Percentiles rank a stretch among this genome's conserved stretches.
Evolutionary conservation across 2,797 vertebrate species (phyloP).

Genomic region (Karalla daura): DNA sequence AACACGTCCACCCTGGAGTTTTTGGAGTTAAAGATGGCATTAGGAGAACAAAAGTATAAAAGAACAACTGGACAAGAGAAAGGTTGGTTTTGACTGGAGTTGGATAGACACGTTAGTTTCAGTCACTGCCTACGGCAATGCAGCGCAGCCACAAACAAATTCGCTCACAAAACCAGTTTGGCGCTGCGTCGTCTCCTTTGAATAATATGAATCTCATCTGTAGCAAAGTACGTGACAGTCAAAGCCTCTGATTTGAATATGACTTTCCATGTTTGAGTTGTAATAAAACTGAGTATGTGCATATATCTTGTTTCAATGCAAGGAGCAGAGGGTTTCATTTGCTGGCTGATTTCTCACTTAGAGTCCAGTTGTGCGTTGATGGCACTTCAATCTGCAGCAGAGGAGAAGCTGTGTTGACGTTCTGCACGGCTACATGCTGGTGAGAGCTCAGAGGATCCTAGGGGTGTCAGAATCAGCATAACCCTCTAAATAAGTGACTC

Average conservation of each 20-base stretch:
- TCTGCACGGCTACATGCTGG: neutral
- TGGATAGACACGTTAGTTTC: neutral
- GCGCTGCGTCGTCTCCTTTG: constrained; percentile 15
- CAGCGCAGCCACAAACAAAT: constrained; percentile 5
- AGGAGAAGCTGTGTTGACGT: neutral
- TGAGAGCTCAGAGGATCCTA: neutral
- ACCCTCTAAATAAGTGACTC: constrained; percentile 23
- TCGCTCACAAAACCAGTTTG: neutral
- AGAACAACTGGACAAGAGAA: neutral
- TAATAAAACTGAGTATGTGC: neutral
- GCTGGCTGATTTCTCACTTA: neutral
- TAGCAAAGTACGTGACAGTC: constrained; percentile 4
- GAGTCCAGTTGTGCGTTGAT: neutral
- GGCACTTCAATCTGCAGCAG: no score
- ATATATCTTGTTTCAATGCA: neutral
- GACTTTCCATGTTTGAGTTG: neutral
- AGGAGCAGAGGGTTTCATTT: neutral
- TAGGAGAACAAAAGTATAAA: neutral
- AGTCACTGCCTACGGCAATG: neutral
- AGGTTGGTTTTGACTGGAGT: neutral
- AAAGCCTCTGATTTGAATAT: constrained; percentile 16
- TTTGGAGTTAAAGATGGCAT: neutral
- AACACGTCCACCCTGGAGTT: neutral
- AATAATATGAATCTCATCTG: constrained; percentile 26
- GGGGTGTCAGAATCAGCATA: neutral